A percentile compares a stretch with the other conserved stretches of the same genome.
Conservation (phyloP, 2,888 invertebrate species). For the Heteropelma amictum region DNA sequence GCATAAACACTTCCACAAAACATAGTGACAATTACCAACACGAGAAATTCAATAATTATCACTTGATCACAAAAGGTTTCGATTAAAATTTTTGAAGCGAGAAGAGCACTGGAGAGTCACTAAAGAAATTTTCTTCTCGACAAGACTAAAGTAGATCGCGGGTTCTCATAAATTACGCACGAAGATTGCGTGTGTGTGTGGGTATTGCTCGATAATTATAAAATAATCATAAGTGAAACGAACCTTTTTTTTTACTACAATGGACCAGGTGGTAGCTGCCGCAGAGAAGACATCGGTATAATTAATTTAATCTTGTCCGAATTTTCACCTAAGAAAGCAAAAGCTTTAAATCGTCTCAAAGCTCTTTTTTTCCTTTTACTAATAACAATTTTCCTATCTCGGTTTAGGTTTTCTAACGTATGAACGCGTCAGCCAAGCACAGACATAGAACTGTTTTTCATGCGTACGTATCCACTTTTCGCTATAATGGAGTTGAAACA, state of each 20-base stretch:
- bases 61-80: slow-evolving; percentile 3
- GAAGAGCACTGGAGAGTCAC: slow-evolving; percentile 25
- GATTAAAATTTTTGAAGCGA: neutral
- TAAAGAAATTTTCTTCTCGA: slow-evolving; percentile 50
- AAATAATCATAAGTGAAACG: slow-evolving; percentile 52
- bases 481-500: too few relatives aligned
- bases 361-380: neutral
- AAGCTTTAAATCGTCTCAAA: slow-evolving; percentile 10
- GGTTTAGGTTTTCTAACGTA: too few relatives aligned
- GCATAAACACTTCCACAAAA: too few relatives aligned
- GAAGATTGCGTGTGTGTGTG: slow-evolving; percentile 4
- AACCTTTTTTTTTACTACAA: neutral
- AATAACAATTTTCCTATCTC: slow-evolving; percentile 8
- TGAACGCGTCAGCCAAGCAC: too few relatives aligned
- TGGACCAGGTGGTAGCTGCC: neutral
- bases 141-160: neutral
- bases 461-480: too few relatives aligned
- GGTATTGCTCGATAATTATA: slow-evolving; percentile 66
- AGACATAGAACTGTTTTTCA: too few relatives aligned
- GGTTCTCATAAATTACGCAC: neutral
- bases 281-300: slow-evolving; percentile 60
- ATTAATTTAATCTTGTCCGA: slow-evolving; percentile 63
- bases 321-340: slow-evolving; percentile 1
- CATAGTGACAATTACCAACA: too few relatives aligned
- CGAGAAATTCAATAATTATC: too few relatives aligned